These are phyloP conservation scores for Eilema depressum DNA, from an alignment of 2,888 invertebrate genomes.

Conservation along the genomic window DNA sequence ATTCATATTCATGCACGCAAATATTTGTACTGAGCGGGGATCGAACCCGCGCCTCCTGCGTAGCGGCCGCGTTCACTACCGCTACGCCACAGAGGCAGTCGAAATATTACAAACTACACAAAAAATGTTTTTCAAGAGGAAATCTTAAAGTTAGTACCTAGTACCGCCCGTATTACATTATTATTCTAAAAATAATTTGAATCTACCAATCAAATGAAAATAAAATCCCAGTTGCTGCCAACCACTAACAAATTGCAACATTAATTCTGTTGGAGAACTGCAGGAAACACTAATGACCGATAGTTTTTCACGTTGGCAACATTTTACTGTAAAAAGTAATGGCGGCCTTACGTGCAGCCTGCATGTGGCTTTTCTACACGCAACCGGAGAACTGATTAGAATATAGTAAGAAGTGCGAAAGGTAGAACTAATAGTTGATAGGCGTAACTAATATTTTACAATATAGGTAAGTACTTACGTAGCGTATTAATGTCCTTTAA, in stretches of 20 bases:
- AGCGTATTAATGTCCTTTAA: no score
- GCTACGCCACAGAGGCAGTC: no score
- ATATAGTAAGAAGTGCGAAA: not conserved
- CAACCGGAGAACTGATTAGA: not conserved
- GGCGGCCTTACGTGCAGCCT: slow-evolving; percentile 33
- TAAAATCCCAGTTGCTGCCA: slow-evolving; percentile 8
- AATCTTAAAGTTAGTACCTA: no score
- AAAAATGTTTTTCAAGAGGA: no score
- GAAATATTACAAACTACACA: no score
- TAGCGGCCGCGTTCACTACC: no score
- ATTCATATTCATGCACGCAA: no score
- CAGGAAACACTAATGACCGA: slow-evolving; percentile 45
- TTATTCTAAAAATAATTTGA: not conserved
- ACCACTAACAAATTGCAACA: slow-evolving; percentile 25
- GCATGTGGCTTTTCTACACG: not conserved
- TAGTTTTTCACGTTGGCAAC: slow-evolving; percentile 34
- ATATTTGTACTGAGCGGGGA: no score
- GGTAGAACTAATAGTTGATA: not conserved
- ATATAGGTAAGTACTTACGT: no score
- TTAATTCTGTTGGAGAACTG: slow-evolving; percentile 23
- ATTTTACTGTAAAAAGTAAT: slow-evolving; percentile 31
- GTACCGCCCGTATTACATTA: not conserved
- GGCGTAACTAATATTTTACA: no score
- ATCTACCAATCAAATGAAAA: not conserved
- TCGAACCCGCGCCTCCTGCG: no score